A percentile compares a stretch with the other conserved stretches of the same genome.
These are phyloP conservation scores for Zeus faber DNA, from an alignment of 2,113 vertebrate species.

Conservation along the genomic window DNA sequence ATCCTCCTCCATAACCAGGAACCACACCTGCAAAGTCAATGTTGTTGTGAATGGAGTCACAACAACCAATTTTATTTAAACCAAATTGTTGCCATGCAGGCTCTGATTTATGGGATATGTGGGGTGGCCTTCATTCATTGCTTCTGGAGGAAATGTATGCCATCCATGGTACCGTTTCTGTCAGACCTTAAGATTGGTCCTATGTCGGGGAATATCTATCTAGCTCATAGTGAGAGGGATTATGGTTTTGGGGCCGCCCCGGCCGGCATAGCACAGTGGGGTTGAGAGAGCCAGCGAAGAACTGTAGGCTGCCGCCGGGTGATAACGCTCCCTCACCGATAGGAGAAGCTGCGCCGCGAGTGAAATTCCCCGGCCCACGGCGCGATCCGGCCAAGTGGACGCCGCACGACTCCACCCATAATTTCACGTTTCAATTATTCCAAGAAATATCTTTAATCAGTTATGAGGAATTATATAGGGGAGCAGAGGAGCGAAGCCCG, in stretches of 20 bases:
- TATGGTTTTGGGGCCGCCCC: not conserved
- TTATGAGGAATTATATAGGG: no score
- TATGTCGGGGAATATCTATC: not conserved
- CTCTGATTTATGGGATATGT: not conserved
- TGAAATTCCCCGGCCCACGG: no score
- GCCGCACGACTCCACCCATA: no score
- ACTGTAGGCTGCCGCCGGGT: conserved; percentile 10
- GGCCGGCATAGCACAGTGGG: not conserved
- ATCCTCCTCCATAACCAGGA: conserved; percentile 64
- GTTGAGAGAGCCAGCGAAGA: conserved; percentile 1
- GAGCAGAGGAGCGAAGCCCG: no score
- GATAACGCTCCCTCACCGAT: conserved; percentile 37
- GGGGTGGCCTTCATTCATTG: not conserved
- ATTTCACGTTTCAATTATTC: no score
- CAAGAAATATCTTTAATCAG: no score
- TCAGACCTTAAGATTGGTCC: conserved; percentile 11
- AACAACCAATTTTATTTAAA: not conserved
- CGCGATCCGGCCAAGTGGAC: no score
- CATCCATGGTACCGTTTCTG: conserved; percentile 29
- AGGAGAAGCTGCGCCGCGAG: no score
- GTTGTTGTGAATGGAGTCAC: not conserved
- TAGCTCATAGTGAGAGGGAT: not conserved
- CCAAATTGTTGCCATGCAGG: not conserved
- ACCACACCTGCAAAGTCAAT: conserved; percentile 45
- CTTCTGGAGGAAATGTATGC: conserved; percentile 17